Percentiles rank a stretch among this genome's conserved stretches.
These are phyloP conservation scores for Cricetomys ansorgei DNA, from an alignment of 2,113 vertebrate species.

Conservation along the genomic window DNA sequence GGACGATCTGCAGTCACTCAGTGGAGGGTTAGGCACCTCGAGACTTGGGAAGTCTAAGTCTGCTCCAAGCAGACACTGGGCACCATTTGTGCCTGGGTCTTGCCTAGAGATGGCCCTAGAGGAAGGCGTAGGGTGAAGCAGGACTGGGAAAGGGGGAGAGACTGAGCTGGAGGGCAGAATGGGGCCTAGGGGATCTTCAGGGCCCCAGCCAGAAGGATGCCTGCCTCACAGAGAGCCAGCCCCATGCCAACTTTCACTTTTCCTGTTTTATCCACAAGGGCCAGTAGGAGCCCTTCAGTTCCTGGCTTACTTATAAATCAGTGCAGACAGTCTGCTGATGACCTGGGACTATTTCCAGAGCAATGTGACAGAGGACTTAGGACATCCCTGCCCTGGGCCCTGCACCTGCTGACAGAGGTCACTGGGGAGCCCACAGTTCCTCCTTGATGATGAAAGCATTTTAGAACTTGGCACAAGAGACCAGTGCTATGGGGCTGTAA, in stretches of 20 bases:
- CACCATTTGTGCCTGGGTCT: not conserved
- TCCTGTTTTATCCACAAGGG: not conserved
- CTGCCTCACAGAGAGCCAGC: not conserved
- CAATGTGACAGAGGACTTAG: not conserved
- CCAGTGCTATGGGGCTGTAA: not conserved
- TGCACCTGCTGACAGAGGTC: no score
- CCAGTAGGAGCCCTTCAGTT: not conserved
- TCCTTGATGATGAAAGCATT: not conserved
- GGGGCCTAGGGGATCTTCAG: not conserved
- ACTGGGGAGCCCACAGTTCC: not conserved
- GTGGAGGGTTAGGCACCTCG: not conserved
- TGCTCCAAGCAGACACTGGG: not conserved
- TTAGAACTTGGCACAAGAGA: not conserved
- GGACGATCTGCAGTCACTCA: not conserved
- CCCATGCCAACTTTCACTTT: not conserved
- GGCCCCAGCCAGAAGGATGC: not conserved
- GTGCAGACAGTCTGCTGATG: not conserved
- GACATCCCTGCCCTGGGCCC: not conserved
- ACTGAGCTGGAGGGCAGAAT: not conserved
- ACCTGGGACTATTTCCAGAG: constrained; percentile 39
- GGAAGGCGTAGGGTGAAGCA: not conserved
- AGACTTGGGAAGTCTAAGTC: not conserved
- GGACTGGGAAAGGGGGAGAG: not conserved
- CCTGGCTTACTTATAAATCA: constrained; percentile 16
- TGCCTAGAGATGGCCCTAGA: not conserved